phyloP scores from a whole-genome alignment of 2,797 vertebrate species.

The Pipistrellus nathusii region DNA sequence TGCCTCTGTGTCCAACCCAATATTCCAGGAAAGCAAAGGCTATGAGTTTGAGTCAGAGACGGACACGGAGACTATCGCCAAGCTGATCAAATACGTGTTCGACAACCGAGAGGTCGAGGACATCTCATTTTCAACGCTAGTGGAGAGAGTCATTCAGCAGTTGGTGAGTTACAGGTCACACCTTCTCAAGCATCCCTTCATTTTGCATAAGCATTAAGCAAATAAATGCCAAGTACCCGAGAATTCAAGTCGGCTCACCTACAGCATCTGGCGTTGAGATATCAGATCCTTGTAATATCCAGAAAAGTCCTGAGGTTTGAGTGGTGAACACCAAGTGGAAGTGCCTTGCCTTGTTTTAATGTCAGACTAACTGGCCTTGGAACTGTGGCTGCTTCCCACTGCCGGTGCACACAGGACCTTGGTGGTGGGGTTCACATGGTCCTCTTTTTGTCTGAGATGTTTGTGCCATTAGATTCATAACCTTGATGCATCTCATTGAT shows the following conservation, averaged over 20 bases:
- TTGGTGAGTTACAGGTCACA: slow-evolving; percentile 90
- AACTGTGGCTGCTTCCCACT: neutral
- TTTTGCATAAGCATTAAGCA: neutral
- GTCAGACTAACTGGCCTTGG: neutral
- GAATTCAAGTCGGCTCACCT: neutral
- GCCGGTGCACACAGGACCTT: rapidly evolving
- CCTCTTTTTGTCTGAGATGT: neutral
- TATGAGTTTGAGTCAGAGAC: slow-evolving; percentile 99
- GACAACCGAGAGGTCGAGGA: slow-evolving; percentile 94
- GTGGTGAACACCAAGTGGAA: neutral
- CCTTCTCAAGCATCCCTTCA: neutral
- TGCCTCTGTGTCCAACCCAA: neutral
- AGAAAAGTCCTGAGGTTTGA: neutral
- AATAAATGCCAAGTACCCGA: neutral
- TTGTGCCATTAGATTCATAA: neutral
- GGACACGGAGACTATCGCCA: slow-evolving; percentile 97
- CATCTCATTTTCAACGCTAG: slow-evolving; percentile 94
- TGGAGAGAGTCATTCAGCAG: slow-evolving; percentile 96
- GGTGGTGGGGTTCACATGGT: neutral
- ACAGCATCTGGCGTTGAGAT: neutral
- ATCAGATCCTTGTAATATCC: neutral
- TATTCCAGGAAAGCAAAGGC: slow-evolving; percentile 93
- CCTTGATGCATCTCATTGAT: neutral
- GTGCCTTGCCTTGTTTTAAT: neutral
- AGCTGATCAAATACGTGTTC: slow-evolving; percentile 97